phyloP scores from a whole-genome alignment of 2,113 vertebrate genomes.

The human (Homo sapiens) region GRCh38 chr11:12699501-12700000 shows the following conservation, averaged over 20 bases:
- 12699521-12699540: neutral
- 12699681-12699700: neutral
- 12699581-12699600: neutral
- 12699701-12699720: neutral
- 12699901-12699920: neutral
- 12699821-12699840: neutral
- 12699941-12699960: neutral
- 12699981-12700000: neutral
- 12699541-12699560: neutral
- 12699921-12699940: neutral
- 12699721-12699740: neutral
- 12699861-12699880: neutral
- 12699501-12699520: neutral
- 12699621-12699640: neutral
- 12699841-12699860: neutral
- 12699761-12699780: neutral
- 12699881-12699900: neutral
- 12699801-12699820: neutral
- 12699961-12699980: neutral
- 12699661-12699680: neutral
- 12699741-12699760: neutral
- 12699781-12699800: neutral
- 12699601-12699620: neutral
- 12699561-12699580: neutral
- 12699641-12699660: neutral